Evolutionary conservation across 2,113 vertebrate genomes (phyloP).

Genomic region (Leuciscus idus): DNA sequence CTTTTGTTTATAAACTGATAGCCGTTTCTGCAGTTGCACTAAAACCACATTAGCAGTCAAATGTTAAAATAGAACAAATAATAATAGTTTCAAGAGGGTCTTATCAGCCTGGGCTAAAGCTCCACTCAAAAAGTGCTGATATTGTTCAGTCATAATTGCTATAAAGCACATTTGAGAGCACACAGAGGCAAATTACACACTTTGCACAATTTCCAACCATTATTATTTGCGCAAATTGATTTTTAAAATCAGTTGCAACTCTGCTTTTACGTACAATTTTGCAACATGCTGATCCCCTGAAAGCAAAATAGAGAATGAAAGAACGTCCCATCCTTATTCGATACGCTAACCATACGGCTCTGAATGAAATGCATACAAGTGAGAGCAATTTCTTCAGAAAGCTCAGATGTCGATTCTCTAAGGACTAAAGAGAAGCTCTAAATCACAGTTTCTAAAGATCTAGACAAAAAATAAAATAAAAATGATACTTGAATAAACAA

Average conservation of each 20-base stretch:
- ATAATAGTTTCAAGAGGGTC: neutral
- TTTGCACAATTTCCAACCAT: conserved; percentile 45
- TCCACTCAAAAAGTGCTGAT: neutral
- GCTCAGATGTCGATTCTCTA: conserved; percentile 7
- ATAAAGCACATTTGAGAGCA: conserved; percentile 28
- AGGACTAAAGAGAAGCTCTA: conserved; percentile 47
- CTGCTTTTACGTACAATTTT: conserved; percentile 27
- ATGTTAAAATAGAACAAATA: neutral
- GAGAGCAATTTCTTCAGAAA: conserved; percentile 11
- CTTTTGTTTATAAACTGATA: neutral
- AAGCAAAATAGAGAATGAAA: conserved; percentile 16
- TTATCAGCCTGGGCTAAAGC: neutral
- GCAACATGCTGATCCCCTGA: conserved; percentile 7
- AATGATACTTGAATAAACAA: neutral
- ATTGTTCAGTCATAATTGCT: conserved; percentile 40
- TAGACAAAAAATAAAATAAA: neutral
- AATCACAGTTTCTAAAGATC: conserved; percentile 23
- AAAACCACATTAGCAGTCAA: neutral
- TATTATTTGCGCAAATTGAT: conserved; percentile 45
- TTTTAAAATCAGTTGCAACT: conserved; percentile 20
- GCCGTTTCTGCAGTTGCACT: neutral
- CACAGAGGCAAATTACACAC: conserved; percentile 43
- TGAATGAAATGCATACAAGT: neutral
- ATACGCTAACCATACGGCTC: neutral
- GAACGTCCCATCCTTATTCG: neutral